These are phyloP conservation scores for Homarus americanus DNA, from an alignment of 1,140 invertebrate species.

Conservation along the genomic window DNA sequence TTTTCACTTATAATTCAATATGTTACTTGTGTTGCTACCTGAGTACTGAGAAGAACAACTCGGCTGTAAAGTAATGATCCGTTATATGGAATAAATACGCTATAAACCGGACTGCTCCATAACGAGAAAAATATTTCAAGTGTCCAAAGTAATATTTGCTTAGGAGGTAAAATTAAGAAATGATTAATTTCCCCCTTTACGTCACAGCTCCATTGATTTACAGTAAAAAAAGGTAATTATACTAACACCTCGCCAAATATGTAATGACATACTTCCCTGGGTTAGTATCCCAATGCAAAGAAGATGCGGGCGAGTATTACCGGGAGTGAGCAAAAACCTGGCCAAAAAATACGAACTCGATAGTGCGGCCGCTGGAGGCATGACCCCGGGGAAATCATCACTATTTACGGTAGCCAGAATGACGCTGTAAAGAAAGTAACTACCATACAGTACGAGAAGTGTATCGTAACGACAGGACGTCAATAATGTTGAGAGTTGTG, in stretches of 20 bases:
- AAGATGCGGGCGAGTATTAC: not conserved
- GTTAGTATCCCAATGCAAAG: not conserved
- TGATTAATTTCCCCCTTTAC: too few relatives aligned
- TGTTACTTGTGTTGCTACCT: too few relatives aligned
- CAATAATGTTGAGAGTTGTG: not conserved
- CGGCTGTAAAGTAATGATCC: too few relatives aligned
- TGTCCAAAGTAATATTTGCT: too few relatives aligned
- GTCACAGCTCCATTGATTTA: too few relatives aligned
- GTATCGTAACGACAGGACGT: not conserved
- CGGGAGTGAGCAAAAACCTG: not conserved
- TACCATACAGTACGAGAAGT: not conserved
- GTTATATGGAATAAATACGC: too few relatives aligned
- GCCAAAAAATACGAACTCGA: not conserved
- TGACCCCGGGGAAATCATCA: constrained; percentile 2
- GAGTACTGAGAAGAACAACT: too few relatives aligned
- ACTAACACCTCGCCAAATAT: not conserved
- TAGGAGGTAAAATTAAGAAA: too few relatives aligned
- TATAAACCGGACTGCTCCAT: too few relatives aligned
- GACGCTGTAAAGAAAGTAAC: not conserved
- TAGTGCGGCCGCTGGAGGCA: not conserved
- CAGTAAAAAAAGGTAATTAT: too few relatives aligned
- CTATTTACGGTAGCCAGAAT: constrained; percentile 18
- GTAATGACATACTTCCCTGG: not conserved
- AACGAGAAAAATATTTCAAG: too few relatives aligned
- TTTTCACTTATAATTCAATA: too few relatives aligned